Base-by-base conservation (phyloP, 2,888 invertebrate genomes). In the Adela reaumurella region DNA sequence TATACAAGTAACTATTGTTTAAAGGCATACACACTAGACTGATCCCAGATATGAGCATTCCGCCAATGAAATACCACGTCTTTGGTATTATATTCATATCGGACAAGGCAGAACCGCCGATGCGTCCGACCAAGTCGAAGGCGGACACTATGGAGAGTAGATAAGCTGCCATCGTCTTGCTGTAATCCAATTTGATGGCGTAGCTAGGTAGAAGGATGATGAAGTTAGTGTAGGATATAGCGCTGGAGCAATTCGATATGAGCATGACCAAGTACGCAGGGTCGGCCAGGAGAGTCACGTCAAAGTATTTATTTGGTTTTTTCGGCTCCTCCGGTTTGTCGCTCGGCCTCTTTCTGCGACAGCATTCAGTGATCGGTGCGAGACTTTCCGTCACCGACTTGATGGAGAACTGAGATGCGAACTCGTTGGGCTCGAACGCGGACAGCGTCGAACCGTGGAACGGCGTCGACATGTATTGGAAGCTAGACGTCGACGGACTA, bases 161-260 rank as follows among this genome's bases (percentile, higher is more conserved):
- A 55, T 88, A 83, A 5, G 91, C 89, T 0, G 89, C 87, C 49
- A 83, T 69, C 0, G 84, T 80, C 58, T 89, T 89, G 61, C 88
- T 85, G 59, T 88, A 92, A 0, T 84, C 84, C 46, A 90, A 71
- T 19, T 83, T 81, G 5, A 83, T 66, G 0, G 92, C 92, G 61
- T 91, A 92, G 0, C 87, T 83, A 4, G 93, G 92, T 17, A 93
- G 80, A 17, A 92, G 63, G 46, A 93, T 92, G 1, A 92, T 87
- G 56, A 93, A 92, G 61, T 93, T 93, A 0, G 92, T 92, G 58
- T 92, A 92, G 51, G 92, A 90, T 46, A 93, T 90, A 1, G 92
- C 93, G 53, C 89, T 90, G 0, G 92, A 91, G 44, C 90, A 92
- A 59, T 92, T 92, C 0, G 92, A 92, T 59, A 92, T 86, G 17